Evolutionary conservation across 2,888 invertebrate species (phyloP).

Genomic region (Orthosia gracilis): DNA sequence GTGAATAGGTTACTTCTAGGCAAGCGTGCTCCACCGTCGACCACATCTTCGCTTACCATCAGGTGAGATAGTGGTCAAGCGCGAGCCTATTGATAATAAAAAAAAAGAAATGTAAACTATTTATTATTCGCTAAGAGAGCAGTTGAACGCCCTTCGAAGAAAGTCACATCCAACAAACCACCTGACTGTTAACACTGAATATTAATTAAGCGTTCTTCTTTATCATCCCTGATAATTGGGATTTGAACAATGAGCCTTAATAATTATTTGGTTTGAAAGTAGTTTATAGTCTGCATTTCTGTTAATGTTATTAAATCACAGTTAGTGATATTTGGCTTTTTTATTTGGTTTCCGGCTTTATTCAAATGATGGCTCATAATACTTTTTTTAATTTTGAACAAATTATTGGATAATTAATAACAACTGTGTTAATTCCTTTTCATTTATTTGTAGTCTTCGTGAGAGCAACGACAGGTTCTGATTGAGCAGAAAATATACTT

Average conservation of each 20-base stretch:
- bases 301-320: not conserved
- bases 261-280: too few species aligned
- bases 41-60: too few species aligned
- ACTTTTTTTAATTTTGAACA: too few species aligned
- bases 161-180: not conserved
- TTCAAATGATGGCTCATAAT: too few species aligned
- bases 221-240: not conserved
- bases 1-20: too few species aligned
- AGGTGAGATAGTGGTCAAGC: too few species aligned
- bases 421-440: slow-evolving; percentile 3
- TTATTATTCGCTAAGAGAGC: not conserved
- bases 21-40: too few species aligned
- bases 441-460: slow-evolving; percentile 28
- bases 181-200: not conserved
- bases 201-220: not conserved
- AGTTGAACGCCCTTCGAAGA: not conserved
- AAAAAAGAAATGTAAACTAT: too few species aligned
- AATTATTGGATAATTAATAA: not conserved
- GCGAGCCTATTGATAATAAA: too few species aligned
- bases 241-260: not conserved
- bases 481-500: not conserved
- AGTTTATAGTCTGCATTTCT: too few species aligned
- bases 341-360: too few species aligned
- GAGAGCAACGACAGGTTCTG: not conserved
- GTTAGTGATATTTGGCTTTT: not conserved